phyloP scores from a whole-genome alignment of 2,888 invertebrate species.

The Archaeoteleia sp. region DNA sequence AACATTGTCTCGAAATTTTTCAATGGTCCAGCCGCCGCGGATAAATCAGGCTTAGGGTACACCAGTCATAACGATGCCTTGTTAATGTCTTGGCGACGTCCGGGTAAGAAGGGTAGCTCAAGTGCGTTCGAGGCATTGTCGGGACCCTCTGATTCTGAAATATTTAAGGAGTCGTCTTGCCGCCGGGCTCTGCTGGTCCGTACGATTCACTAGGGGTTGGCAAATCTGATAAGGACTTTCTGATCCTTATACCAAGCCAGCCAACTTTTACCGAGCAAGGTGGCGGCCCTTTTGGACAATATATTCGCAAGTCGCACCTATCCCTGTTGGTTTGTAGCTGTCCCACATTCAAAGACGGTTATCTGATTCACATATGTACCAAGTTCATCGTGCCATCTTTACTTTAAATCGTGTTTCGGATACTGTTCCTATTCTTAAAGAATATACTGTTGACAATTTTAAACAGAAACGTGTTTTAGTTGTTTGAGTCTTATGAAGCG shows the following conservation, averaged over 20 bases:
- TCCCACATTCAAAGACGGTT: conserved; percentile 14
- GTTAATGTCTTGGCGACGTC: conserved; percentile 70
- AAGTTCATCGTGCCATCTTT: conserved; percentile 4
- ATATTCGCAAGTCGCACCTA: conserved; percentile 26
- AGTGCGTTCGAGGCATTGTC: conserved; percentile 66
- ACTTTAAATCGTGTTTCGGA: too few species aligned
- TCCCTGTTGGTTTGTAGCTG: conserved; percentile 8
- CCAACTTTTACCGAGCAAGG: conserved; percentile 33
- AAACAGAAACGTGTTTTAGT: too few species aligned
- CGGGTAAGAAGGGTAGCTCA: conserved; percentile 60
- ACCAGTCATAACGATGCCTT: conserved; percentile 70
- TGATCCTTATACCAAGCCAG: conserved; percentile 64
- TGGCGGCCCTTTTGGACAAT: conserved; percentile 31
- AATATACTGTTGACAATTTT: too few species aligned
- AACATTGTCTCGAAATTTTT: conserved; percentile 60
- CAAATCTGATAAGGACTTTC: conserved; percentile 74
- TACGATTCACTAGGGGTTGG: conserved; percentile 64
- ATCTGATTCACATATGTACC: conserved; percentile 11
- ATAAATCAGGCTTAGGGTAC: conserved; percentile 56
- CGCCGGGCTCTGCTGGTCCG: conserved; percentile 39
- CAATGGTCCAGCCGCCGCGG: conserved; percentile 55
- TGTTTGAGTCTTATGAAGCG: too few species aligned
- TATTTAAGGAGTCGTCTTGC: conserved; percentile 68
- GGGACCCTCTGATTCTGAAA: conserved; percentile 69
- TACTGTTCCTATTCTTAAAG: too few species aligned